A percentile compares a stretch with the other conserved stretches of the same genome.
phyloP scores from a whole-genome alignment of 92 coral and sea anemone genomes.

The Porites lobata region DNA sequence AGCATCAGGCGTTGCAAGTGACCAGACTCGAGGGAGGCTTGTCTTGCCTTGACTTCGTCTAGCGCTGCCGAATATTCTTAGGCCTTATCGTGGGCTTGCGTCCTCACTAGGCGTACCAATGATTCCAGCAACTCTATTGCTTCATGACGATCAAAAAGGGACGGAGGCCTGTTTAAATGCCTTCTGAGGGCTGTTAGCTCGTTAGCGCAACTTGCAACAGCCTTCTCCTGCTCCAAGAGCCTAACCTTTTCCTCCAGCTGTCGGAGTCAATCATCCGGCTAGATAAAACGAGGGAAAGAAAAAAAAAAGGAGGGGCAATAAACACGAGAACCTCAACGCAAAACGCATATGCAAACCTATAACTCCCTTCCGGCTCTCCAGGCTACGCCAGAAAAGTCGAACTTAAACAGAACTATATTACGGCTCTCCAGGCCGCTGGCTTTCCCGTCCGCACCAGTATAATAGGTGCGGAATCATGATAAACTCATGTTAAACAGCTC shows the following conservation, averaged over 20 bases:
- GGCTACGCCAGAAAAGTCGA: slow-evolving; percentile 2
- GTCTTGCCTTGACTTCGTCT: slow-evolving; percentile 29
- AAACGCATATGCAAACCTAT: not conserved
- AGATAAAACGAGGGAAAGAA: no score
- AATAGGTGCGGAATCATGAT: not conserved
- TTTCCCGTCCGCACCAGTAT: slow-evolving; percentile 2
- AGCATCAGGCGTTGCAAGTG: slow-evolving; percentile 37
- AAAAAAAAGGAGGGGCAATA: no score
- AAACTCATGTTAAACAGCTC: no score
- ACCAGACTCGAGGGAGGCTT: not conserved
- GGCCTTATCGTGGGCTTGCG: slow-evolving; percentile 33
- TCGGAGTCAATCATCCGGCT: no score
- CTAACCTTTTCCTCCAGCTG: not conserved
- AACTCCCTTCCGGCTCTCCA: slow-evolving; percentile 13
- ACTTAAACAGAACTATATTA: slow-evolving; percentile 4
- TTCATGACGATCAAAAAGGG: not conserved
- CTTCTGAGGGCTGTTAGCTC: slow-evolving; percentile 27
- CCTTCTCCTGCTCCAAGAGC: slow-evolving; percentile 23
- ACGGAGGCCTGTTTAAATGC: slow-evolving; percentile 21
- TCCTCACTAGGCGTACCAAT: slow-evolving; percentile 10
- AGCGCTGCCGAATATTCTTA: slow-evolving; percentile 47
- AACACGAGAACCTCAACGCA: no score
- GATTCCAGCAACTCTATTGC: slow-evolving; percentile 7
- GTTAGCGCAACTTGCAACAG: slow-evolving; percentile 17
- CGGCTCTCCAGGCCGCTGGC: slow-evolving; percentile 26